Evolutionary conservation across 2,888 invertebrate species (phyloP).

Genomic region (Pristionchus mayeri): DNA sequence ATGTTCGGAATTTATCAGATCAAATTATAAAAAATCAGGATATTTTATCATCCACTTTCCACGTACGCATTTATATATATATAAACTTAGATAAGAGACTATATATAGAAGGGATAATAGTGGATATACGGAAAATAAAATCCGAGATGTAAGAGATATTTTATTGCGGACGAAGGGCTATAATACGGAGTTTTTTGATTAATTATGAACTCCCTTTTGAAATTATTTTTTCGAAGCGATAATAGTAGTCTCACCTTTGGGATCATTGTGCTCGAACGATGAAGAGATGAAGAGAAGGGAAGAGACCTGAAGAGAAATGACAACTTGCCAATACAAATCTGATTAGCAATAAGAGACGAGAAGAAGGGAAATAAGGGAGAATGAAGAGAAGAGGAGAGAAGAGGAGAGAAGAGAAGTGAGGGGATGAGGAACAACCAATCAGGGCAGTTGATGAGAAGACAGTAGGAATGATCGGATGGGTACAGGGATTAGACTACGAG

Average conservation of each 20-base stretch:
- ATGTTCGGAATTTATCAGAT: too few species aligned
- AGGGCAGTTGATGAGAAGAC: not conserved
- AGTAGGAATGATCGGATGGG: not conserved
- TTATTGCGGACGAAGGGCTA: too few species aligned
- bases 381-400: not conserved
- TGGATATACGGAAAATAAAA: too few species aligned
- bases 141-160: too few species aligned
- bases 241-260: not conserved
- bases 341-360: not conserved
- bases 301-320: conserved; percentile 33
- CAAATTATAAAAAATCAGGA: too few species aligned
- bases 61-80: too few species aligned
- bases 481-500: not conserved
- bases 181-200: not conserved
- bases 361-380: not conserved
- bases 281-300: not conserved
- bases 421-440: not conserved
- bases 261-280: not conserved
- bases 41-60: too few species aligned
- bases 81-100: too few species aligned
- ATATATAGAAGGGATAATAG: too few species aligned
- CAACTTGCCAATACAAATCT: conserved; percentile 29
- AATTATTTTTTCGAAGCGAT: not conserved
- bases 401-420: not conserved
- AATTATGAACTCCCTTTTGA: not conserved